These are phyloP conservation scores for Hipparchia sbordonii DNA, from an alignment of 2,888 invertebrate genomes.

Conservation along the genomic window DNA sequence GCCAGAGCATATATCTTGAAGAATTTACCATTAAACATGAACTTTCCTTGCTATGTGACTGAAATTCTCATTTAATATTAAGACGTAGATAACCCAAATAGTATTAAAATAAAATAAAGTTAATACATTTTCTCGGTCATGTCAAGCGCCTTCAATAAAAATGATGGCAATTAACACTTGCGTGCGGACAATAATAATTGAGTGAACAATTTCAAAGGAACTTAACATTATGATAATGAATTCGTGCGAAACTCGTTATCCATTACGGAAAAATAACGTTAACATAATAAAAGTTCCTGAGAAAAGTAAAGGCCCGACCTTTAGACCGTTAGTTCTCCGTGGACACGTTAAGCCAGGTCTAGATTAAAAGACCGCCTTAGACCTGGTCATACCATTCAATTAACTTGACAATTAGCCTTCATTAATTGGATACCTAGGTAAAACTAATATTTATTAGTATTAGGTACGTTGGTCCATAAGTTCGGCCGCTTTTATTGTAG, in stretches of 20 bases:
- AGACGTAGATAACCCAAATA: too few species aligned
- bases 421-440: too few species aligned
- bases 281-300: not conserved
- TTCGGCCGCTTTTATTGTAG: too few species aligned
- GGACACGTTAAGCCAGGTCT: not conserved
- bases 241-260: not conserved
- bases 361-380: not conserved
- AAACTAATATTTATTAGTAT: too few species aligned
- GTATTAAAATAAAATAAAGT: too few species aligned
- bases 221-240: slow-evolving; percentile 39
- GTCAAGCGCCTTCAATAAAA: slow-evolving; percentile 47
- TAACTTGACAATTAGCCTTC: not conserved
- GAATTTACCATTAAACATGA: too few species aligned
- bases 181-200: slow-evolving; percentile 40
- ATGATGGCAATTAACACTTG: slow-evolving; percentile 48
- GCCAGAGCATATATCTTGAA: too few species aligned
- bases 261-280: slow-evolving; percentile 7
- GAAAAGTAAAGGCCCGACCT: not conserved
- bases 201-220: slow-evolving; percentile 46
- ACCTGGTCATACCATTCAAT: not conserved
- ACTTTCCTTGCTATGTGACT: too few species aligned
- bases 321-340: not conserved
- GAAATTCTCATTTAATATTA: too few species aligned
- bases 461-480: too few species aligned
- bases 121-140: not conserved